Evolutionary conservation across 92 coral and sea anemone species (phyloP), one percentile per base, ranked within the genome.

Genomic region (Pocillopora meandrina): DNA sequence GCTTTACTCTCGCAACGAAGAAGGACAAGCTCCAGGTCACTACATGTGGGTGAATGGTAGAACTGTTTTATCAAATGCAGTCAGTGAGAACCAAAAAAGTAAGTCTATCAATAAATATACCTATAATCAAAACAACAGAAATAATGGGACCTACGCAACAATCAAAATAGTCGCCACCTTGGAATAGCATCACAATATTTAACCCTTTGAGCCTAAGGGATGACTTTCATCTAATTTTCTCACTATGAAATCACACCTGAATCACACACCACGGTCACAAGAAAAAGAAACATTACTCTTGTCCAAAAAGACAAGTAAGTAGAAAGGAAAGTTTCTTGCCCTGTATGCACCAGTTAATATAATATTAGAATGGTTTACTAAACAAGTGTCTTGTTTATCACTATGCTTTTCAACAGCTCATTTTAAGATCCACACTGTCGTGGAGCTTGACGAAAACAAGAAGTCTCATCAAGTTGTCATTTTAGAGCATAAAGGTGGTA

Each of bases 31-130:
- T 11, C 34, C 10, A 3, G 87, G 87, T 18, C 74, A 83, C 81
- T 83, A 83, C 49, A 12, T 83, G 74, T 60, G 65, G 65, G 80
- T 83, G 11, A 81, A 83, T 17, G 87, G 87, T 1, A 23, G 12
- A 26, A 23, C 55, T 83, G 87, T 83, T 62, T 56, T 20, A 17
- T 12, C 87, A 19, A 66, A 83, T 83, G 87, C 81, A 26, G 9
- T 56, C 5, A 17, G 35, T 33, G 49, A 18, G 56, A 75, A 83
- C 64, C 74, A 63, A 15, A 83, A 31, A 49, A 75, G 87, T 83
- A 74, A 61, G 87, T 63, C 47, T 13, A 9, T 2, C 15, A 26
- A 26, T 26, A 20, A 36, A 16, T 74, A 20, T 21, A 5, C 7
- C 5, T 42, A 42, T 0, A 42, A 42, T 42, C 52, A 42, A 42